These are phyloP conservation scores for Scatophagus argus DNA, from an alignment of 2,113 vertebrate species.

Conservation along the genomic window DNA sequence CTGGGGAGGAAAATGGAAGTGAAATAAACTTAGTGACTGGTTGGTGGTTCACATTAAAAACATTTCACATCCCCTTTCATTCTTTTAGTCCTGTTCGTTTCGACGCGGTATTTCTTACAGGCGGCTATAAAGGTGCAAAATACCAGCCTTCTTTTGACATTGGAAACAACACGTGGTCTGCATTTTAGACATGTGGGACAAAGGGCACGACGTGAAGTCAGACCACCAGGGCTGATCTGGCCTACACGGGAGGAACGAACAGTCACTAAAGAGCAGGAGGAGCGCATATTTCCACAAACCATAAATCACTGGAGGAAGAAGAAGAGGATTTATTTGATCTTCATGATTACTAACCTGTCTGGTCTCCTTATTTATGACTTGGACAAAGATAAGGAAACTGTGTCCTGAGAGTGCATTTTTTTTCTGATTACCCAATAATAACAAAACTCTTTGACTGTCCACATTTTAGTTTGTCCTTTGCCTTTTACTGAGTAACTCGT, in stretches of 20 bases:
- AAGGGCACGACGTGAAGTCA: conserved; percentile 76
- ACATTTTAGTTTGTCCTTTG: not conserved
- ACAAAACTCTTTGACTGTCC: not conserved
- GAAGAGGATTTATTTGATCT: conserved; percentile 36
- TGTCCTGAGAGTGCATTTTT: not conserved
- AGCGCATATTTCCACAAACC: conserved; percentile 34
- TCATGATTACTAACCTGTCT: conserved; percentile 2
- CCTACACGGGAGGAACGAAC: conserved; percentile 47
- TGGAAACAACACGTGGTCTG: conserved; percentile 84
- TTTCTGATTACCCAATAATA: not conserved
- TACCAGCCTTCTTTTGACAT: conserved; percentile 63
- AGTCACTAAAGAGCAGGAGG: conserved; percentile 37
- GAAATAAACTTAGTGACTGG: not conserved
- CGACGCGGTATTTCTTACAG: not conserved
- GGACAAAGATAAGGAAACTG: conserved; percentile 20
- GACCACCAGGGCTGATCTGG: conserved; percentile 70
- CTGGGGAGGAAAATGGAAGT: conserved; percentile 42
- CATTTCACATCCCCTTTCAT: conserved; percentile 10
- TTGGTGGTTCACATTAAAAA: not conserved
- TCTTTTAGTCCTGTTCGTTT: not conserved
- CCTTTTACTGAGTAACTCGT: not conserved
- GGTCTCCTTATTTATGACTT: not conserved
- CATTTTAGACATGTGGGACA: conserved; percentile 81
- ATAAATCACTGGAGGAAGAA: conserved; percentile 40
- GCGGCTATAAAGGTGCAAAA: conserved; percentile 25